Conservation (phyloP, 2,797 vertebrate genomes). For the Zalophus californianus region DNA sequence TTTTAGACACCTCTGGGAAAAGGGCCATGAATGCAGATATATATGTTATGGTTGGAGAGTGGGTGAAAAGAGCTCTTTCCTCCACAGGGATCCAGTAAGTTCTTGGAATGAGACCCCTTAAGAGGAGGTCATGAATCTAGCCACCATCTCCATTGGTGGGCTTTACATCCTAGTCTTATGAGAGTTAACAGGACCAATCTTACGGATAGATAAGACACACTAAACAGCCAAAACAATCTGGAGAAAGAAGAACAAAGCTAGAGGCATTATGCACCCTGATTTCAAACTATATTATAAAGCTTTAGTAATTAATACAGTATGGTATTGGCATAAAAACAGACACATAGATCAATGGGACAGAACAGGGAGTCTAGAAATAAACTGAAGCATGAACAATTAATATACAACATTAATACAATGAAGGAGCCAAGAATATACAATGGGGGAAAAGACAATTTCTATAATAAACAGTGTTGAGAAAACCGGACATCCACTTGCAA, state of each 20-base stretch:
- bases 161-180: not conserved
- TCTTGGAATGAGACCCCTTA: not conserved
- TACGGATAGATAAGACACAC: not conserved
- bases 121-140: not conserved
- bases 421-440: not conserved
- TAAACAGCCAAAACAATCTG: not conserved
- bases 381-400: not conserved
- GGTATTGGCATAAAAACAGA: not conserved
- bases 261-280: not conserved
- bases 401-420: not conserved
- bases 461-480: not conserved
- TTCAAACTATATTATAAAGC: not conserved
- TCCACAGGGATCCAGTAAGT: not conserved
- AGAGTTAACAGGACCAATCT: not conserved
- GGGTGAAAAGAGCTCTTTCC: not conserved
- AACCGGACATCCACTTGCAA: not conserved
- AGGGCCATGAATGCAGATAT: not conserved
- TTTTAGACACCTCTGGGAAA: not conserved
- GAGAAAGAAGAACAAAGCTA: not conserved
- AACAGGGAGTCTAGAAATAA: not conserved
- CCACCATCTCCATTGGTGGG: not conserved
- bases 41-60: not conserved
- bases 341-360: not conserved
- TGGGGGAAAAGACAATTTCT: not conserved
- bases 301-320: not conserved